Evolutionary conservation across 2,797 vertebrate genomes (phyloP), one percentile per base, ranked within the genome.

Genomic region (Geotrypetes seraphini): DNA sequence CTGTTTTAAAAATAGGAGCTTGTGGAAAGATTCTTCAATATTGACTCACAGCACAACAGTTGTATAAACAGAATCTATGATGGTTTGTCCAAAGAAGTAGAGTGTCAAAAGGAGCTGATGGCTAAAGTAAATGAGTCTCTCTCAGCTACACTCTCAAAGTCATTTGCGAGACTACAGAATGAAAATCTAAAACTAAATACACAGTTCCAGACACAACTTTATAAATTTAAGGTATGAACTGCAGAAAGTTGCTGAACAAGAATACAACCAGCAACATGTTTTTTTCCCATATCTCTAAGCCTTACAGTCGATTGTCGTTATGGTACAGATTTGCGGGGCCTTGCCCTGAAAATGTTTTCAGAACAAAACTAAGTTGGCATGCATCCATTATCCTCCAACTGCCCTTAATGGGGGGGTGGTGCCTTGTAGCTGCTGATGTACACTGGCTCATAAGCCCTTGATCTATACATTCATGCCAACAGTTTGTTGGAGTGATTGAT

Each of bases 1-100:
- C n/a, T n/a, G n/a, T n/a, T n/a, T n/a, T n/a, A n/a, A n/a, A 10
- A 60, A 48, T 50, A 85, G 82, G 69, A 66, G n/a, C 63, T 71
- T 25, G 66, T 79, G 28, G 61, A 68, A 35, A 71, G 52, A 50
- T 75, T 81, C 14, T 13, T 56, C 22, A 16, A 14, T 7, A 25
- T 73, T 26, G 37, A 26, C 34, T 20, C n/a, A 10, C 14, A 39
- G 34, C 30, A 46, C 7, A 17, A 39, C 9, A n/a, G 5, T 20
- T 54, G 46, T 44, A 29, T 85, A 7, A 54, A 40, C 24, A 31
- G n/a, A 3, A 5, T 40, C 11, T 74, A 66, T 36, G 23, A 63
- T 25, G 61, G 69, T 12, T 33, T 73, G 2, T 65, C 64, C 36
- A 55, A 25, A 23, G 64, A 74, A 19, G 34, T 62, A 25, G 35